Conservation (phyloP, 2,797 vertebrate species). For the Clarias fuscus region DNA sequence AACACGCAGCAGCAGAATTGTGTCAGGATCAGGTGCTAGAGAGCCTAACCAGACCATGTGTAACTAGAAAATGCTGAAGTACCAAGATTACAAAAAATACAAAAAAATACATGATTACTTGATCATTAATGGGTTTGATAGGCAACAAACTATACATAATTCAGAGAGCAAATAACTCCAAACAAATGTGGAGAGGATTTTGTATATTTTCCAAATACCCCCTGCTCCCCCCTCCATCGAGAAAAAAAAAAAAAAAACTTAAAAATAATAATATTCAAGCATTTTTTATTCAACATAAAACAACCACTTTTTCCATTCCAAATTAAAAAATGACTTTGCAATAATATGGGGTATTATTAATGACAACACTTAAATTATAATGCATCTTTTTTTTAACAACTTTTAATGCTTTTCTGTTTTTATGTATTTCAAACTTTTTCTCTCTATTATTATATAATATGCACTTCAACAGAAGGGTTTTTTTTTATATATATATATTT, state of each 20-base stretch:
- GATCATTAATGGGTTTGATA: background rate
- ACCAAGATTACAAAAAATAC: background rate
- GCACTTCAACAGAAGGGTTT: conserved; percentile 53
- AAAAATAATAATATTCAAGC: background rate
- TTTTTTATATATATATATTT: background rate
- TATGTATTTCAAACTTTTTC: conserved; percentile 30
- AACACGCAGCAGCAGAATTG: background rate
- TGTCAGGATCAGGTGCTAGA: background rate
- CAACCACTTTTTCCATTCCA: conserved; percentile 6
- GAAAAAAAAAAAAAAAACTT: background rate
- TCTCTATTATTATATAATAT: conserved; percentile 29
- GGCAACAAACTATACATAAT: background rate
- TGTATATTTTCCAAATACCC: background rate
- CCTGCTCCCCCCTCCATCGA: too few relatives aligned
- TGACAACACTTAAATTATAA: background rate
- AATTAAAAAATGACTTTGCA: conserved; percentile 4
- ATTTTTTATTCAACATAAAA: conserved; percentile 4
- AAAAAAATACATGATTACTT: background rate
- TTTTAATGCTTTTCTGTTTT: conserved; percentile 49
- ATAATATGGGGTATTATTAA: background rate
- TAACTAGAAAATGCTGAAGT: background rate
- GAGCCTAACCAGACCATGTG: background rate
- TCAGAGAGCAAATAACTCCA: background rate
- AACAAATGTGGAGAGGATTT: background rate
- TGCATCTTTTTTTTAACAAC: conserved; percentile 45